A percentile compares a stretch with the other conserved stretches of the same genome.
phyloP scores from a whole-genome alignment of 92 coral and sea anemone genomes.

The Phymanthus crucifer region DNA sequence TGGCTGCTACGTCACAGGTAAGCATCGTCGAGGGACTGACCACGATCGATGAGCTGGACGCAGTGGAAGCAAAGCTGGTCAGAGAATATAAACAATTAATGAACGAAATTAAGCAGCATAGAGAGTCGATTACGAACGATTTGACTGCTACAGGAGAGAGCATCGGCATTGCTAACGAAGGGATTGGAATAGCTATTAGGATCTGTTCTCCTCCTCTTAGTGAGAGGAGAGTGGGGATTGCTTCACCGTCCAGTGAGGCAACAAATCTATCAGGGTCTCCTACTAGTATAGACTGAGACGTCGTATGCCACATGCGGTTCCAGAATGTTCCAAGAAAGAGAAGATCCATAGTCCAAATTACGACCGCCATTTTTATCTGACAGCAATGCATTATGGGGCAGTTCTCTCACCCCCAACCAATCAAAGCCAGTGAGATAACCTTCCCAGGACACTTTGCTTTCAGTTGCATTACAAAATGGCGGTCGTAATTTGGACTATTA shows the following conservation, averaged over 20 bases:
- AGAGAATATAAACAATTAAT: constrained; percentile 46
- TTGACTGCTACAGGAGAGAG: not conserved
- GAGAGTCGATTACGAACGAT: constrained; percentile 1
- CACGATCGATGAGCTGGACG: constrained; percentile 33
- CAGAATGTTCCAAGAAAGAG: too few species aligned
- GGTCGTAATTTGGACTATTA: too few species aligned
- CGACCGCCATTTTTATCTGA: too few species aligned
- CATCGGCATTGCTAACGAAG: constrained; percentile 4
- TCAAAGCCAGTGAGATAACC: too few species aligned
- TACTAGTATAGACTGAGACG: not conserved
- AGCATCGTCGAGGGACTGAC: constrained; percentile 2
- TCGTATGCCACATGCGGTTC: not conserved
- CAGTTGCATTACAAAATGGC: too few species aligned
- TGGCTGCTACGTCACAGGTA: not conserved
- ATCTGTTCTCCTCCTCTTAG: not conserved
- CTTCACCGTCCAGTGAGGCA: not conserved
- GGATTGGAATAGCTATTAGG: not conserved
- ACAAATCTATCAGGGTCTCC: not conserved
- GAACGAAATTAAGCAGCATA: constrained; percentile 21
- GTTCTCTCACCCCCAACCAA: too few species aligned
- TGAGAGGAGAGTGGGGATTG: not conserved
- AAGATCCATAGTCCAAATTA: too few species aligned
- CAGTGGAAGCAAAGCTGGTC: constrained; percentile 33
- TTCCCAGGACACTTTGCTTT: too few species aligned
- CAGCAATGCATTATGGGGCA: too few species aligned